Conservation (phyloP, 1,140 invertebrate genomes). For the Trichomalopsis sarcophagae region DNA sequence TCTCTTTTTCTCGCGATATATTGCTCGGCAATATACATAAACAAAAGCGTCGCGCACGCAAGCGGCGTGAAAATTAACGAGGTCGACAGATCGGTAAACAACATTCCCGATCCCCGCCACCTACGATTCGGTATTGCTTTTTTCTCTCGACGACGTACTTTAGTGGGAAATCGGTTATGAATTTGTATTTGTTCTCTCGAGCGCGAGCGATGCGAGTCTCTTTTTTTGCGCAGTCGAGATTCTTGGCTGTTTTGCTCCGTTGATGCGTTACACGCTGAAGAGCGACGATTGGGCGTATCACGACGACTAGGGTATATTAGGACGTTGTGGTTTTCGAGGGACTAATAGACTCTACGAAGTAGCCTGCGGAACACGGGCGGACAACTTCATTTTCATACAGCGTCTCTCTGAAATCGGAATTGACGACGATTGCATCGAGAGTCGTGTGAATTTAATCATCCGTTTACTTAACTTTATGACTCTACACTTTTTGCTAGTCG, state of each 20-base stretch:
- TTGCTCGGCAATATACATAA: background rate
- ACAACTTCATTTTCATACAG: too few relatives aligned
- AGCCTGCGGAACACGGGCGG: too few relatives aligned
- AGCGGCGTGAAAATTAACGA: background rate
- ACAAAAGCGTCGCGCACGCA: background rate
- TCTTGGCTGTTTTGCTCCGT: background rate
- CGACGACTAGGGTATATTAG: background rate
- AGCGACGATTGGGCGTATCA: background rate
- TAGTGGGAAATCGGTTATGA: too few relatives aligned
- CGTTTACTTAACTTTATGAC: background rate
- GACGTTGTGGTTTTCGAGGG: background rate
- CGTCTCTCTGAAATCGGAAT: too few relatives aligned
- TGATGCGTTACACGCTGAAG: background rate
- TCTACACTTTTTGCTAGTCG: background rate
- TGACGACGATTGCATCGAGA: too few relatives aligned
- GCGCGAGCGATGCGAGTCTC: background rate
- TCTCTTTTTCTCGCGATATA: background rate
- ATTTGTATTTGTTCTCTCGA: too few relatives aligned
- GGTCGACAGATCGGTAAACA: background rate
- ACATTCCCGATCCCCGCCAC: constrained; percentile 11
- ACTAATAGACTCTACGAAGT: too few relatives aligned
- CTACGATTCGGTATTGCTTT: background rate
- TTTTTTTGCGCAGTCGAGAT: background rate
- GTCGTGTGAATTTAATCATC: too few relatives aligned
- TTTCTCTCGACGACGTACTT: background rate